phyloP scores from a whole-genome alignment of 2,888 invertebrate genomes.

The Drosophila nigritarsus region DNA sequence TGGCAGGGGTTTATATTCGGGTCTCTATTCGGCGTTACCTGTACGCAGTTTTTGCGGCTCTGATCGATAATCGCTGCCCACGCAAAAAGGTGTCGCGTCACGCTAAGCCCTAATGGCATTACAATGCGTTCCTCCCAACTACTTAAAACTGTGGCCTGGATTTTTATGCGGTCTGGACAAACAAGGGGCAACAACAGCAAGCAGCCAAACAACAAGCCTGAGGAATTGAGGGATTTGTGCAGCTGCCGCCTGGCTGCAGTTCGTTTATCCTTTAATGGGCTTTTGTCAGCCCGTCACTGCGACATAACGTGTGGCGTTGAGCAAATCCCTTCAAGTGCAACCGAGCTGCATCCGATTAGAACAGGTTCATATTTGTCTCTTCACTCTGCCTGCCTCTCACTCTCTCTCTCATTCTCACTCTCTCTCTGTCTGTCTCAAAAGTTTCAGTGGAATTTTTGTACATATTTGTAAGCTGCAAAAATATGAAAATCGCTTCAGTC shows the following conservation, averaged over 20 bases:
- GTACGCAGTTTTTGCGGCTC: slow-evolving; percentile 72
- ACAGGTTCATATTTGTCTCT: slow-evolving; percentile 75
- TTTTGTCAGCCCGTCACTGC: slow-evolving; percentile 71
- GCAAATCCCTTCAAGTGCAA: slow-evolving; percentile 80
- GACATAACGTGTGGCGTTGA: slow-evolving; percentile 30
- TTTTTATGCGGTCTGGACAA: slow-evolving; percentile 61
- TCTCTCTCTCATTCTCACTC: slow-evolving; percentile 47
- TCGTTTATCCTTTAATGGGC: slow-evolving; percentile 78
- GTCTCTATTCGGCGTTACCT: slow-evolving; percentile 55
- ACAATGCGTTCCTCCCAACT: slow-evolving; percentile 47
- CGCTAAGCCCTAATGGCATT: slow-evolving; percentile 75
- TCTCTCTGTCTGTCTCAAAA: slow-evolving; percentile 47
- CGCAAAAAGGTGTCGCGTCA: slow-evolving; percentile 74
- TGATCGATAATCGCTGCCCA: slow-evolving; percentile 81
- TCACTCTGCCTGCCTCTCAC: slow-evolving; percentile 50
- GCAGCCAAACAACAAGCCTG: slow-evolving; percentile 44
- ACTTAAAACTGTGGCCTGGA: slow-evolving; percentile 30
- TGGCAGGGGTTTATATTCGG: background rate
- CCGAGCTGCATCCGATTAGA: slow-evolving; percentile 79
- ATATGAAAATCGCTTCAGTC: slow-evolving; percentile 58
- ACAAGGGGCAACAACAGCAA: slow-evolving; percentile 42
- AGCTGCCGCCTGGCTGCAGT: slow-evolving; percentile 39
- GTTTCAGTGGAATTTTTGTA: slow-evolving; percentile 60
- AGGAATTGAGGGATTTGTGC: slow-evolving; percentile 35
- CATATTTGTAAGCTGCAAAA: slow-evolving; percentile 36